Evolutionary conservation across 2,113 vertebrate genomes (phyloP).

Genomic region (Thinocorus orbignyianus): DNA sequence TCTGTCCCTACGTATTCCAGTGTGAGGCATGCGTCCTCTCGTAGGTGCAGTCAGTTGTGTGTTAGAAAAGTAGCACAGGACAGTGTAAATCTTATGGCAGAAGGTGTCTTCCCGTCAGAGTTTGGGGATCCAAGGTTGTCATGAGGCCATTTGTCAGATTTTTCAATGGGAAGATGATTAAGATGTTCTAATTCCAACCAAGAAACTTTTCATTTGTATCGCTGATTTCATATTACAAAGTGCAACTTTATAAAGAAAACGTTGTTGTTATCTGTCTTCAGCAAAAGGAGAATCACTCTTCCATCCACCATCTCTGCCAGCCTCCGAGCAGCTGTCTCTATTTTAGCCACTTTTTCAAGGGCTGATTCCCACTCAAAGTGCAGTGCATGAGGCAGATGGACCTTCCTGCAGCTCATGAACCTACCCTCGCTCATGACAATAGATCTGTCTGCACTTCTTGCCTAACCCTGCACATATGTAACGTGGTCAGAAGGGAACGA

Average conservation of each 20-base stretch:
- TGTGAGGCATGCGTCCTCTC: neutral
- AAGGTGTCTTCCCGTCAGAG: neutral
- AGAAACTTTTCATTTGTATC: neutral
- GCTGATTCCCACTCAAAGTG: neutral
- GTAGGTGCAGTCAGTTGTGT: neutral
- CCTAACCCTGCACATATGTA: neutral
- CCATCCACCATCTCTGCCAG: neutral
- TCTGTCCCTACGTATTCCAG: neutral
- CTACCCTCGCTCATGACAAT: neutral
- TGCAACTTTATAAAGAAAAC: neutral
- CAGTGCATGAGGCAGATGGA: neutral
- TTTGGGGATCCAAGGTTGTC: neutral
- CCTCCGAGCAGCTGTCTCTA: fast-evolving
- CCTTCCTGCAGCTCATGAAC: neutral
- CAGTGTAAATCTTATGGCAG: neutral
- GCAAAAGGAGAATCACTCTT: neutral
- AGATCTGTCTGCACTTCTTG: neutral
- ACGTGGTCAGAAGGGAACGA: neutral
- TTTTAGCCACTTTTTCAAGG: neutral
- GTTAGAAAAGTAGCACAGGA: neutral
- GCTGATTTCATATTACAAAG: neutral
- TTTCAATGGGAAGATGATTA: neutral
- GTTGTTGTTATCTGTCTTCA: neutral
- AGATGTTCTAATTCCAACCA: neutral
- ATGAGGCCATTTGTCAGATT: neutral